phyloP scores from a whole-genome alignment of 2,113 vertebrate species.

The Thymallus thymallus region DNA sequence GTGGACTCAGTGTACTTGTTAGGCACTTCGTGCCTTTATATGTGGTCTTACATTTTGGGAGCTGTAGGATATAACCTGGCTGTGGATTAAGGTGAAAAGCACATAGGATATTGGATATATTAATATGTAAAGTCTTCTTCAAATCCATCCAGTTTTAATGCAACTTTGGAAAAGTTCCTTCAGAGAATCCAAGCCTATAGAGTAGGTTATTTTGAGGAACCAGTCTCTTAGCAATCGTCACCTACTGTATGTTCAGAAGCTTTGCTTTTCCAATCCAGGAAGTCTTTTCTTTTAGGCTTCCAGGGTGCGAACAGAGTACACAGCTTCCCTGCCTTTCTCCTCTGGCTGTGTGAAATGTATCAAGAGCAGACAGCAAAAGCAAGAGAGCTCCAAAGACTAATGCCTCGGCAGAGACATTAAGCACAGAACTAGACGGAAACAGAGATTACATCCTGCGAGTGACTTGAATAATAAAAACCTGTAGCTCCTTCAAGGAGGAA shows the following conservation, averaged over 20 bases:
- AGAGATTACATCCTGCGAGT: constrained; percentile 14
- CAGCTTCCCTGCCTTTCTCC: background rate
- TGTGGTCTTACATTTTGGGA: too few relatives aligned
- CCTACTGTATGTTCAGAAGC: background rate
- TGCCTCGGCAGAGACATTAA: constrained; percentile 12
- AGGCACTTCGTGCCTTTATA: too few relatives aligned
- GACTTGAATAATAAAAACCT: constrained; percentile 7
- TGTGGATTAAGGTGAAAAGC: too few relatives aligned
- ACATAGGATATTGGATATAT: too few relatives aligned
- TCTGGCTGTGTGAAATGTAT: background rate
- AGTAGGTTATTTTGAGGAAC: background rate
- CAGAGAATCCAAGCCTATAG: background rate
- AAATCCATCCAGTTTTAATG: too few relatives aligned
- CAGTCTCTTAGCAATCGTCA: background rate
- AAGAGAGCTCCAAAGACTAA: constrained; percentile 10
- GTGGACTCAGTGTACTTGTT: too few relatives aligned
- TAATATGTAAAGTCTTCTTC: too few relatives aligned
- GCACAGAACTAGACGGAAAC: constrained; percentile 16
- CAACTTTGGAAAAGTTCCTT: background rate
- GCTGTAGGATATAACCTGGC: too few relatives aligned
- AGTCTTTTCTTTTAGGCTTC: background rate
- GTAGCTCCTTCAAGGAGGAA: background rate
- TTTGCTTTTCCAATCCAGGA: background rate
- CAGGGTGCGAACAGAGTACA: background rate
- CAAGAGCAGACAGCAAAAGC: constrained; percentile 10